Evolutionary conservation across 1,140 invertebrate species (phyloP), one percentile per base, ranked within the genome.

Genomic region (Lepidurus apus): DNA sequence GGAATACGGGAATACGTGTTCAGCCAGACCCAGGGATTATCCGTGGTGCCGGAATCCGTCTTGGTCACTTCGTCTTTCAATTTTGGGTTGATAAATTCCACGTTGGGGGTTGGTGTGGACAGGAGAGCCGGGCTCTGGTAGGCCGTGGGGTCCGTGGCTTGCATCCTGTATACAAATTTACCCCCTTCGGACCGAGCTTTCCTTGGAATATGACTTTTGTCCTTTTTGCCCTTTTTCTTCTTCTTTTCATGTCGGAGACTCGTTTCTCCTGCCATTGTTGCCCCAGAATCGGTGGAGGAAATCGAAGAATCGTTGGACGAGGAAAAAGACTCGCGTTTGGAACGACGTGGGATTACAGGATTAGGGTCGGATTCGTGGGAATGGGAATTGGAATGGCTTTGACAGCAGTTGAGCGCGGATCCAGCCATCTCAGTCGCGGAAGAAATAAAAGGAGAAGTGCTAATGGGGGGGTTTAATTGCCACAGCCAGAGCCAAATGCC

Each of bases 1-100:
- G 83, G 81, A 74, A 84, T 83, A 76, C 83, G 81, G n/a, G 83
- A 84, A 24, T 83, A 83, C 8, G 82, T 82, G 10, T 83, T 84
- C 17, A 84, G 78, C 83, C 83, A 84, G 65, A 83, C 81, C 78
- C 79, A 81, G 43, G 80, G 80, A 74, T 81, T 80, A 17, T 81
- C 78, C 26, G 44, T 77, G 45, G 21, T 77, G 21, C 76, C 76
- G 24, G 76, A 53, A 7, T 79, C 80, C 3, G 43, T 43, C 17
- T 53, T 44, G 42, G 43, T 42, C 21, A 80, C 74, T 34, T 81
- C 80, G n/a, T 80, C 79, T 42, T 74, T 74, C 11, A 80, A 65
- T 44, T 80, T 80, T 0, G 79, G 79, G 42, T 80, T 78, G 43
- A 80, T 78, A 65, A 80, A 80, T 80, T 80, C 79, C 11, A 80